phyloP scores from a whole-genome alignment of 1,140 invertebrate genomes.

The Microplitis demolitor region DNA sequence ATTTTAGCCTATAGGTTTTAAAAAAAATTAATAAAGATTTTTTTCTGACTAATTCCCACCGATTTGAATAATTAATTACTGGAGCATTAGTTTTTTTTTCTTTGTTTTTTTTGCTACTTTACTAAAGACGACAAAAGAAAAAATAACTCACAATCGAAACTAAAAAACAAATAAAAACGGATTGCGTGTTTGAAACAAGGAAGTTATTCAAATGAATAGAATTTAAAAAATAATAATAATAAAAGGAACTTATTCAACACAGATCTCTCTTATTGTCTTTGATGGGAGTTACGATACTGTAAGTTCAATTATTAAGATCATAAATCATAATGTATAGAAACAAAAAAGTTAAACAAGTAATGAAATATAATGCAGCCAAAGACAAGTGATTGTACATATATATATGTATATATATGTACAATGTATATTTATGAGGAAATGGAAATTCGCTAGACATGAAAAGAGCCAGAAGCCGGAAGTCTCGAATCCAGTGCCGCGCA shows the following conservation, averaged over 20 bases:
- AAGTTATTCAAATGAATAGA: not conserved
- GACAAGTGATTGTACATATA: not conserved
- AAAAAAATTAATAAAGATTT: too few relatives aligned
- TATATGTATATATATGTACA: too few relatives aligned
- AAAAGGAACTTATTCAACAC: not conserved
- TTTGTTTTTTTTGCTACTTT: too few relatives aligned
- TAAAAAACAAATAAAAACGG: not conserved
- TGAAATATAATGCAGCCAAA: not conserved
- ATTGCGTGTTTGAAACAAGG: constrained; percentile 3
- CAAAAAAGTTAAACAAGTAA: not conserved
- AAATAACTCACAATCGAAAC: not conserved
- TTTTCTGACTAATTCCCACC: too few relatives aligned
- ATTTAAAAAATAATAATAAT: not conserved
- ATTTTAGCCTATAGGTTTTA: too few relatives aligned
- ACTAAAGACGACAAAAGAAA: too few relatives aligned
- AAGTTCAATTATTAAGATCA: not conserved
- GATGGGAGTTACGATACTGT: not conserved
- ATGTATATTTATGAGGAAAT: not conserved
- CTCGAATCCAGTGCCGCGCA: constrained; percentile 25
- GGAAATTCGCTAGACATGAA: constrained; percentile 14
- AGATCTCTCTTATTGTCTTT: constrained; percentile 1
- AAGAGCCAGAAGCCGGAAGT: constrained; percentile 20
- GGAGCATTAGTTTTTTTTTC: too few relatives aligned
- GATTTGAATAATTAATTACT: too few relatives aligned
- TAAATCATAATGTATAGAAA: not conserved